Conservation (phyloP, 2,113 vertebrate species). For the Dipodomys stephensi region DNA sequence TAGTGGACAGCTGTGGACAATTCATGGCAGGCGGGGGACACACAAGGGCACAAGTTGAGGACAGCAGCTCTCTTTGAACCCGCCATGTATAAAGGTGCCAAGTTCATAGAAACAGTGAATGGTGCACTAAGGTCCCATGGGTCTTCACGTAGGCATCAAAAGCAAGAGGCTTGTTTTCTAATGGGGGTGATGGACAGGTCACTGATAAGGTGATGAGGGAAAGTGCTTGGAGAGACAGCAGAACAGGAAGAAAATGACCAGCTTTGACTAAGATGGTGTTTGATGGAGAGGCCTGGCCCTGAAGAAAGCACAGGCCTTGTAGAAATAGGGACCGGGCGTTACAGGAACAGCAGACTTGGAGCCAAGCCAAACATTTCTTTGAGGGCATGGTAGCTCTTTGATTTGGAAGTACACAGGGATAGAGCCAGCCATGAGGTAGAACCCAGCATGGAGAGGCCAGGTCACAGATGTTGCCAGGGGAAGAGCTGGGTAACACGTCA, state of each 20-base stretch:
- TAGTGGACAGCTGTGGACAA: background rate
- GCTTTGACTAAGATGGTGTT: background rate
- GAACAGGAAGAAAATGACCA: background rate
- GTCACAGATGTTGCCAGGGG: background rate
- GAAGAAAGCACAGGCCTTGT: background rate
- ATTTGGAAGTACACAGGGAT: rapidly evolving
- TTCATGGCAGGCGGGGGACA: no score
- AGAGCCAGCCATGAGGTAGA: no score
- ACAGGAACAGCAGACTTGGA: background rate
- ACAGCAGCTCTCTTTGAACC: background rate
- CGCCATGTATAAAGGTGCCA: rapidly evolving
- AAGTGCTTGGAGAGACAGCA: background rate
- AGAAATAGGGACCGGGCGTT: no score
- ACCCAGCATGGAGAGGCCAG: background rate
- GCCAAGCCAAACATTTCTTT: background rate
- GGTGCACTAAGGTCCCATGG: rapidly evolving
- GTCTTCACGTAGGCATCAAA: background rate
- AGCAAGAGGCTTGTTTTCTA: background rate
- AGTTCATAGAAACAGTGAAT: background rate
- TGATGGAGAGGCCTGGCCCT: background rate
- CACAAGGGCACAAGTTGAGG: background rate
- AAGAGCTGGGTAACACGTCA: background rate
- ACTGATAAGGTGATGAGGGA: background rate
- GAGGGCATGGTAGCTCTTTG: rapidly evolving
- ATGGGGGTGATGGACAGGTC: background rate